Conservation (phyloP, 2,888 invertebrate genomes). For the Torymus aiolomorphi region DNA sequence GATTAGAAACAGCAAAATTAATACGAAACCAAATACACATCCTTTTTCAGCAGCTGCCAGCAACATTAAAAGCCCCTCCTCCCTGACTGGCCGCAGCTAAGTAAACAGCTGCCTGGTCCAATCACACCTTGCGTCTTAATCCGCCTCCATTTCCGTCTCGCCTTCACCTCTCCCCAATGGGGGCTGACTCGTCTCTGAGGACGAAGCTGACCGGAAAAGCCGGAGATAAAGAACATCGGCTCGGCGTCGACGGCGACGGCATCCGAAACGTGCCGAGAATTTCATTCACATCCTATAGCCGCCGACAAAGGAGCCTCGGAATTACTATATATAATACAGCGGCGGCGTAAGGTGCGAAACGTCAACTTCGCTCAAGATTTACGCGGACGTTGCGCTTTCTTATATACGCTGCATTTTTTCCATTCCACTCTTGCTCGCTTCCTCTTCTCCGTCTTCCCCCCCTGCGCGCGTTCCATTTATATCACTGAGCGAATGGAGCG, state of each 20-base stretch:
- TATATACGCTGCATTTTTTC: not conserved
- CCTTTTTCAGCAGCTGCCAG: too few relatives aligned
- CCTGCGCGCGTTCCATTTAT: constrained; percentile 41
- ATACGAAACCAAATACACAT: too few relatives aligned
- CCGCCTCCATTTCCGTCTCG: too few relatives aligned
- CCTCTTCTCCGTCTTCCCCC: not conserved
- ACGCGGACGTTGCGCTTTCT: constrained; percentile 30
- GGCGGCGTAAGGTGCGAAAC: constrained; percentile 21
- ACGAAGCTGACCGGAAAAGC: constrained; percentile 47
- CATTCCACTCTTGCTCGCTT: not conserved
- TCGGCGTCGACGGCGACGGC: not conserved
- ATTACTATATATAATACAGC: constrained; percentile 34
- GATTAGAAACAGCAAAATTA: too few relatives aligned
- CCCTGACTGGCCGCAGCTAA: too few relatives aligned
- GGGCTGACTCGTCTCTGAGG: too few relatives aligned
- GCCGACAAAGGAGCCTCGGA: constrained; percentile 27
- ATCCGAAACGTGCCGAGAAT: constrained; percentile 51
- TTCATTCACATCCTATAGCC: constrained; percentile 27
- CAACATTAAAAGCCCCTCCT: too few relatives aligned
- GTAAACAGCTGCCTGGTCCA: too few relatives aligned
- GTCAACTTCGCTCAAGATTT: constrained; percentile 51
- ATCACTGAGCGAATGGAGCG: constrained; percentile 35
- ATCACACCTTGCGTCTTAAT: too few relatives aligned
- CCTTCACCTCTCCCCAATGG: too few relatives aligned
- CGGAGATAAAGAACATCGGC: constrained; percentile 41